Evolutionary conservation across 2,113 vertebrate species (phyloP).

Genomic region (Gadus macrocephalus): DNA sequence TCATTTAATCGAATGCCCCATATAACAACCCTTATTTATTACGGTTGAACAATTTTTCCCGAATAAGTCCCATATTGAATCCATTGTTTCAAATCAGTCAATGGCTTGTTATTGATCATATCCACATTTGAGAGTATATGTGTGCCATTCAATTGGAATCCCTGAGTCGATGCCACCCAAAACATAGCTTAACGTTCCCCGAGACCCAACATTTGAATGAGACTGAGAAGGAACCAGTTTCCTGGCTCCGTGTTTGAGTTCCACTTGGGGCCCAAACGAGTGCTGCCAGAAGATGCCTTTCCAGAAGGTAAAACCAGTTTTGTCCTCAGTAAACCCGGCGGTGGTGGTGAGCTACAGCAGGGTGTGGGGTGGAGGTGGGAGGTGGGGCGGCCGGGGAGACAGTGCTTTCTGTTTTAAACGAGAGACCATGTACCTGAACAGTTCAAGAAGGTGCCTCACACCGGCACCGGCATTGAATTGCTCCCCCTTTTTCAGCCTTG

Average conservation of each 20-base stretch:
- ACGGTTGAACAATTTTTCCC: background rate
- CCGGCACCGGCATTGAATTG: slow-evolving; percentile 65
- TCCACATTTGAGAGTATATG: background rate
- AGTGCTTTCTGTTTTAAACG: slow-evolving; percentile 42
- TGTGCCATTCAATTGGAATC: background rate
- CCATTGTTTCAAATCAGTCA: background rate
- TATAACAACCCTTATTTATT: background rate
- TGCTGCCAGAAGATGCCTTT: slow-evolving; percentile 51
- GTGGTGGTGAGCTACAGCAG: too few species aligned
- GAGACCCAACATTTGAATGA: slow-evolving; percentile 28
- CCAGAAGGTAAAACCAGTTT: slow-evolving; percentile 54
- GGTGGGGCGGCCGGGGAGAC: slow-evolving; percentile 40
- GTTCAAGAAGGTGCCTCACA: slow-evolving; percentile 62
- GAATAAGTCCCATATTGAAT: background rate
- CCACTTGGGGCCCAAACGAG: slow-evolving; percentile 34
- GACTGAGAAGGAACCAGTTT: slow-evolving; percentile 28
- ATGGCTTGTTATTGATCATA: background rate
- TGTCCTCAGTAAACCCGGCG: slow-evolving; percentile 25
- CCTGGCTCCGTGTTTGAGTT: slow-evolving; percentile 42
- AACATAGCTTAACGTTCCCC: slow-evolving; percentile 12
- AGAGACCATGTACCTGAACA: slow-evolving; percentile 54
- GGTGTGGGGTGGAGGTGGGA: too few species aligned
- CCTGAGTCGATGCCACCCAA: slow-evolving; percentile 9
- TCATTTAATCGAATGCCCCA: background rate
- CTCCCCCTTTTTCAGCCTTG: slow-evolving; percentile 73